Evolutionary conservation across 2,888 invertebrate species (phyloP), one percentile per base, ranked within the genome.

Genomic region (Electrophaes corylata): DNA sequence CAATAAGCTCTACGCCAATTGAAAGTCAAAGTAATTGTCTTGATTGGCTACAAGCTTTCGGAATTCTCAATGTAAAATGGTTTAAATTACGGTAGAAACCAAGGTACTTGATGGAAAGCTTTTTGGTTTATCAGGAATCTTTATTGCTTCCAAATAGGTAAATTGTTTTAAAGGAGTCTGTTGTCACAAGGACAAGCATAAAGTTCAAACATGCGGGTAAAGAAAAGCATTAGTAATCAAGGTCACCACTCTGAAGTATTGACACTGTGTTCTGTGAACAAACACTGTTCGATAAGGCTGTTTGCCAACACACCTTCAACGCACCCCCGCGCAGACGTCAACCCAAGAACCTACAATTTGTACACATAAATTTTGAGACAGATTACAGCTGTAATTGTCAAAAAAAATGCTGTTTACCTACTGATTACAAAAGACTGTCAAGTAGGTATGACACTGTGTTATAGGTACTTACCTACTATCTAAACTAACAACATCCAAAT

Each of bases 281-380:
- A 57, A 49, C 48, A 37, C 43, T 48, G 39, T 41, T 39, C 39
- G 11, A 14, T 11, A 4, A 11, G 37, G 33, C 14, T 58, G 50
- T 59, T 59, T 59, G 47, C 29, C 11, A 48, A 55, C 61, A 40
- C 54, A 48, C 61, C 57, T 35, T 41, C 41, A 35, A 31, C 46
- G 35, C 29, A 12, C 57, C 14, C 40, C n/a, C 39, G 11, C 26
- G 23, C 26, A n/a, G 44, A 19, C 29, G 45, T 23, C 35, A 35
- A 18, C 50, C 45, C n/a, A n/a, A n/a, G n/a, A n/a, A n/a, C n/a
- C n/a, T 52, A 33, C 37, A 55, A n/a, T n/a, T n/a, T 40, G 20
- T 41, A 39, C 20, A 8, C 26, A 11, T 18, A 56, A 44, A n/a
- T n/a, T n/a, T n/a, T 56, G 49, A 41, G 4, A 33, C 16, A 37